Conservation (phyloP, 1,140 invertebrate genomes). For the Semibalanus balanoides region DNA sequence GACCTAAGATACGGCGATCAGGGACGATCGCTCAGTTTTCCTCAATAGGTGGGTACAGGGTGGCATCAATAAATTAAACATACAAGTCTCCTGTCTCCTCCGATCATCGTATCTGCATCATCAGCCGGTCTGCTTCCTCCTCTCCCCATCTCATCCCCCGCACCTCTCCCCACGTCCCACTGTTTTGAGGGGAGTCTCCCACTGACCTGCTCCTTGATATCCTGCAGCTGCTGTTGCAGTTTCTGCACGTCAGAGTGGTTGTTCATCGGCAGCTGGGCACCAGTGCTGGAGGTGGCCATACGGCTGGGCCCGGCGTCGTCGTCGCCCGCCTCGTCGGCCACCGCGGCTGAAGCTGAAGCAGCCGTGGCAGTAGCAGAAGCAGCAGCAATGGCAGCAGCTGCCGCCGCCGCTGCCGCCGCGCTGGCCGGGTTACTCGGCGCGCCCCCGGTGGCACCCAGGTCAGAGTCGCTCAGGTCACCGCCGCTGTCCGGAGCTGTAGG, state of each 20-base stretch:
- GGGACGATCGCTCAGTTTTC: too few relatives aligned
- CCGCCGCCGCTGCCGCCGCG: slow-evolving; percentile 8
- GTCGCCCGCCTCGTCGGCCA: too few relatives aligned
- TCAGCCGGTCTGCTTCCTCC: too few relatives aligned
- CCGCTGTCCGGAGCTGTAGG: neutral
- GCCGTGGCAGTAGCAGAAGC: slow-evolving; percentile 12
- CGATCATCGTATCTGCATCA: too few relatives aligned
- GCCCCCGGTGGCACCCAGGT: slow-evolving; percentile 6
- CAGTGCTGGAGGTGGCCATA: slow-evolving; percentile 13
- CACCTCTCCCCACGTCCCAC: too few relatives aligned
- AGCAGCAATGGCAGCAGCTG: slow-evolving; percentile 10
- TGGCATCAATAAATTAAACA: too few relatives aligned
- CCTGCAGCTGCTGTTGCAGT: slow-evolving; percentile 86
- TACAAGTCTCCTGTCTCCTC: too few relatives aligned
- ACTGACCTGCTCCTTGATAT: slow-evolving; percentile 86
- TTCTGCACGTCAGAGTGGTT: slow-evolving; percentile 84
- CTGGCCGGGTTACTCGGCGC: slow-evolving; percentile 5
- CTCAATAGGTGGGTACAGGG: too few relatives aligned
- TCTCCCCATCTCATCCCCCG: too few relatives aligned
- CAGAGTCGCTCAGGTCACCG: slow-evolving; percentile 3
- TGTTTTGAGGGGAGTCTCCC: too few relatives aligned
- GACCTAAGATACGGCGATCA: too few relatives aligned
- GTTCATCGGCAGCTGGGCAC: slow-evolving; percentile 34
- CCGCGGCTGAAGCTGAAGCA: slow-evolving; percentile 9
- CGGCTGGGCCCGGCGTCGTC: slow-evolving; percentile 15